These are phyloP conservation scores for cattle (Bos taurus) DNA, from an alignment of 2,113 vertebrate genomes.

Conservation along the genomic window DNA sequence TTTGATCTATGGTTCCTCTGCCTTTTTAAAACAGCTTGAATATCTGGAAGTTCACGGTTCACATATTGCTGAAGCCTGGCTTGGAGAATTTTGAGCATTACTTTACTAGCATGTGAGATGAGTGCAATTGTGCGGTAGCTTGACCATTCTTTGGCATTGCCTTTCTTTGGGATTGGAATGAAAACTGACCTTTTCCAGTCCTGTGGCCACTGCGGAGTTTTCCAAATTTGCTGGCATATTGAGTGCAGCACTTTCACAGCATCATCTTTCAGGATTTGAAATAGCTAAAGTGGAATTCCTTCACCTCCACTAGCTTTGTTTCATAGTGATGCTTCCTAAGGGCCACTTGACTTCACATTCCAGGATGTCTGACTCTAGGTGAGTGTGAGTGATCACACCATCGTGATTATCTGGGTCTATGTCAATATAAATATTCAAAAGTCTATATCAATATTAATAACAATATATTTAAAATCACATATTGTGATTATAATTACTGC, in stretches of 20 bases:
- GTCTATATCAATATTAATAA: neutral
- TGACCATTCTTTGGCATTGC: neutral
- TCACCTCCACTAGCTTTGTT: neutral
- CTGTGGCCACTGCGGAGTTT: neutral
- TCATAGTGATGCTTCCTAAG: neutral
- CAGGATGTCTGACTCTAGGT: neutral
- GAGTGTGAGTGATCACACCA: neutral
- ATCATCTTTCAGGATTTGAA: neutral
- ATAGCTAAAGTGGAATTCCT: neutral
- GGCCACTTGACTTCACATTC: neutral
- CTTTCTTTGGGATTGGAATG: neutral
- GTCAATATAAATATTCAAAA: neutral
- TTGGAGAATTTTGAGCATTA: neutral
- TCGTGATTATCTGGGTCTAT: neutral
- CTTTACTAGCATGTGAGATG: neutral
- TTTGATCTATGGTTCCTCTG: neutral
- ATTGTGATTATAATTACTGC: neutral
- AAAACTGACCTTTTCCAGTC: neutral
- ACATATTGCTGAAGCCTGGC: rapidly evolving
- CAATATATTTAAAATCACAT: neutral
- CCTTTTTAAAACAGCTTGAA: neutral
- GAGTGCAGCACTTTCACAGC: neutral
- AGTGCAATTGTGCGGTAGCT: neutral
- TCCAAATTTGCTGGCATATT: neutral
- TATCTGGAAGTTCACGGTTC: neutral